Evolutionary conservation across 2,797 vertebrate genomes (phyloP).

Genomic region (Otus scops): DNA sequence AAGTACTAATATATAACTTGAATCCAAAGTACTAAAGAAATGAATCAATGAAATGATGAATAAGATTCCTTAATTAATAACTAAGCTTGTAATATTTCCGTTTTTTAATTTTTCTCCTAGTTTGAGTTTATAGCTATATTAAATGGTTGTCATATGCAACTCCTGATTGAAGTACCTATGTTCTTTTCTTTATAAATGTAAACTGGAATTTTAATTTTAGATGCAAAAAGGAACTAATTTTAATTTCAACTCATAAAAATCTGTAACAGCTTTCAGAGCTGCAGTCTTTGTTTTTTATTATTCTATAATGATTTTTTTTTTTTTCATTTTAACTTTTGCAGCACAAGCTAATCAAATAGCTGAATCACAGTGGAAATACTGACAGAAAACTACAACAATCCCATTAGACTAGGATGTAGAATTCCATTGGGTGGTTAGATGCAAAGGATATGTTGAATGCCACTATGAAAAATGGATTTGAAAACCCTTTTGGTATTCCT

Average conservation of each 20-base stretch:
- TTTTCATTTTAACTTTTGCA: background rate
- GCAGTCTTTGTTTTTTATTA: background rate
- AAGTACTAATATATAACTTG: background rate
- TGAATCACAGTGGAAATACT: background rate
- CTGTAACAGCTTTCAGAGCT: background rate
- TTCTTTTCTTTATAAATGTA: background rate
- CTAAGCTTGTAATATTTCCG: background rate
- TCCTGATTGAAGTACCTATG: background rate
- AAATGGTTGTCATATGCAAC: background rate
- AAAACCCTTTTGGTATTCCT: background rate
- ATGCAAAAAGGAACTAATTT: background rate
- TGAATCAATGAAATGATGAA: background rate
- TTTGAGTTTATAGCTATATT: background rate
- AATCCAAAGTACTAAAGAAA: background rate
- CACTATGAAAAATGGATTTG: background rate
- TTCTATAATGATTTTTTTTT: background rate
- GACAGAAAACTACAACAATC: background rate
- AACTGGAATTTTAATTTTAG: background rate
- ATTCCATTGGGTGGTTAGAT: background rate
- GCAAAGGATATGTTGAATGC: background rate
- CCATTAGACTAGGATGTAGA: background rate
- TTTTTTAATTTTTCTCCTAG: background rate
- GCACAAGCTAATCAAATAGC: background rate
- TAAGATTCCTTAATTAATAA: background rate
- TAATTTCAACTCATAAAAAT: background rate